Evolutionary conservation across 2,888 invertebrate species (phyloP).

Genomic region (Drosophila histrio): DNA sequence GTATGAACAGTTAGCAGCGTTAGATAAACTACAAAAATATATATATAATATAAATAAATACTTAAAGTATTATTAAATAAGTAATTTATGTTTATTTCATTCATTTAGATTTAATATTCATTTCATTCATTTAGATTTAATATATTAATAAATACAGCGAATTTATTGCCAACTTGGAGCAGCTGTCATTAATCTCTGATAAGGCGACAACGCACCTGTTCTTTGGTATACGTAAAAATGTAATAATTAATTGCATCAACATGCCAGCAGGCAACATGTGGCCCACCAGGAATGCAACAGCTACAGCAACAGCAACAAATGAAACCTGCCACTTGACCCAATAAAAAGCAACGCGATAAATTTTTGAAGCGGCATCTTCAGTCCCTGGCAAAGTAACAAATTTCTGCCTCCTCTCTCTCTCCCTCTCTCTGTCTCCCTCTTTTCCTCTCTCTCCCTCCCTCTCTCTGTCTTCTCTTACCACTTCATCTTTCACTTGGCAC

Average conservation of each 20-base stretch:
- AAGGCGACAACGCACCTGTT: slow-evolving; percentile 43
- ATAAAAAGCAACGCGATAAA: slow-evolving; percentile 70
- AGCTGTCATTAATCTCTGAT: slow-evolving; percentile 31
- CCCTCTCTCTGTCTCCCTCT: neutral
- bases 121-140: neutral
- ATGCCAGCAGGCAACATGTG: slow-evolving; percentile 31
- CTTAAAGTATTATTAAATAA: neutral
- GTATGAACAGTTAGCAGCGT: slow-evolving; percentile 3
- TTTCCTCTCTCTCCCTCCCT: neutral
- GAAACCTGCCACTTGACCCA: slow-evolving; percentile 75
- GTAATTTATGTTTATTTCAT: too few species aligned
- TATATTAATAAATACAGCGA: neutral
- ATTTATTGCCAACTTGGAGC: neutral
- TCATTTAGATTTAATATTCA: too few species aligned
- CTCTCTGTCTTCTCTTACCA: neutral
- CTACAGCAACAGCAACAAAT: slow-evolving; percentile 23
- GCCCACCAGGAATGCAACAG: slow-evolving; percentile 66
- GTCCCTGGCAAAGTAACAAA: slow-evolving; percentile 45
- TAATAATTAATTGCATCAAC: slow-evolving; percentile 70
- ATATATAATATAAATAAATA: neutral
- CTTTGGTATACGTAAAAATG: slow-evolving; percentile 6
- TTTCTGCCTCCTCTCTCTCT: neutral
- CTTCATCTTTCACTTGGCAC: slow-evolving; percentile 23
- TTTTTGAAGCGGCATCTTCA: slow-evolving; percentile 59
- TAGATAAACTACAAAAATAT: neutral